Percentiles rank a stretch among this genome's conserved stretches.
Conservation (phyloP, 2,888 invertebrate genomes). For the Homarus gammarus region DNA sequence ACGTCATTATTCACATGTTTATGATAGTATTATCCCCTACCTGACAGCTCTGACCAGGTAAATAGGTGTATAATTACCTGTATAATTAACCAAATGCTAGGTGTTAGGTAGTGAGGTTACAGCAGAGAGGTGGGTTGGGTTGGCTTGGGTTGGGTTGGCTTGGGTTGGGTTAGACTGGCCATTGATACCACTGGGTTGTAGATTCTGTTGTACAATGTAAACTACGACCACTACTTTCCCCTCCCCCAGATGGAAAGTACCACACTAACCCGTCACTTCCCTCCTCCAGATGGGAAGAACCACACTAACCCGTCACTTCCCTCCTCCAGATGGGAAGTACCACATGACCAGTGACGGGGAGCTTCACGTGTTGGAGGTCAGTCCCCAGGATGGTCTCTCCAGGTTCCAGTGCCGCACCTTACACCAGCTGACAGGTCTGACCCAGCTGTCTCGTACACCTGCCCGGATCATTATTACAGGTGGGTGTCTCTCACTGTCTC, state of each 20-base stretch:
- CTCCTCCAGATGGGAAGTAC: constrained; percentile 59
- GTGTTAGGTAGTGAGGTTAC: no score
- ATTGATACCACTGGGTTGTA: neutral
- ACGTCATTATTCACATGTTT: no score
- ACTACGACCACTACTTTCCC: neutral
- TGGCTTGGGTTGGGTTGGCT: no score
- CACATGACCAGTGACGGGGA: constrained; percentile 59
- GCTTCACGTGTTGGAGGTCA: constrained; percentile 49
- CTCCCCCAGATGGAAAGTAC: neutral
- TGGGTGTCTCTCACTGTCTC: neutral
- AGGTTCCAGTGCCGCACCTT: constrained; percentile 60
- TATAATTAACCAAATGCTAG: no score
- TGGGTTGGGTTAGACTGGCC: no score
- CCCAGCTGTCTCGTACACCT: constrained; percentile 53
- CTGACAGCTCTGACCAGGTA: no score
- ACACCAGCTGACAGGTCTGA: constrained; percentile 46
- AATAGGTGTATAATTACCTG: no score
- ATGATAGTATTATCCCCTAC: no score
- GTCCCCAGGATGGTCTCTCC: constrained; percentile 45
- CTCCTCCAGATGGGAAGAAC: neutral
- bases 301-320: neutral
- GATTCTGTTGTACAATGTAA: neutral
- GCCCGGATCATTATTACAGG: constrained; percentile 69
- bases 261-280: neutral
- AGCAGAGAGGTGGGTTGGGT: no score